Conservation (phyloP, 2,797 vertebrate genomes). For the Gobio occitaniae region DNA sequence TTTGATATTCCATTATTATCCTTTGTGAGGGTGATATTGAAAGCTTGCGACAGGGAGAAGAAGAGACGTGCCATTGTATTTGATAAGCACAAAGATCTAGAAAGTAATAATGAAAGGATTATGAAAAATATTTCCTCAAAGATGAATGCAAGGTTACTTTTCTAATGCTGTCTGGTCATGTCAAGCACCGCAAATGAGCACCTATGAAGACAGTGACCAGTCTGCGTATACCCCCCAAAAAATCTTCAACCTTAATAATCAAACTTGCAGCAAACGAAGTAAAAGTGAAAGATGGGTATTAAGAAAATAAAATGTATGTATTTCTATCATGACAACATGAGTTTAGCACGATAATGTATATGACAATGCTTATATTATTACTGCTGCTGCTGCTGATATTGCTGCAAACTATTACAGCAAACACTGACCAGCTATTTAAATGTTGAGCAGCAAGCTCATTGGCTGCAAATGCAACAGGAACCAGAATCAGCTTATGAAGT, state of each 20-base stretch:
- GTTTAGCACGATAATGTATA: not conserved
- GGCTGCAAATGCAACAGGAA: not conserved
- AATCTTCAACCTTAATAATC: not conserved
- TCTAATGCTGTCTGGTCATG: conserved; percentile 29
- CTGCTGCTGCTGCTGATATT: too few species aligned
- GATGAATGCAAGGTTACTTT: conserved; percentile 50
- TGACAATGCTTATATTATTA: not conserved
- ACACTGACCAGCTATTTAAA: not conserved
- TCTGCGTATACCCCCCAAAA: not conserved
- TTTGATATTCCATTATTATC: conserved; percentile 39
- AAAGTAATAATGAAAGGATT: conserved; percentile 58
- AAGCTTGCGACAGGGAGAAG: conserved; percentile 37
- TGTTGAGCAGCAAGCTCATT: not conserved
- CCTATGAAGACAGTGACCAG: not conserved
- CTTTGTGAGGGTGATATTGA: conserved; percentile 44
- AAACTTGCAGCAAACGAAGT: not conserved
- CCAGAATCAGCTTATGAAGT: not conserved
- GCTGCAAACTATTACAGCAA: not conserved
- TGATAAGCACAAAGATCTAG: conserved; percentile 51
- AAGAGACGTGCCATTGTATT: conserved; percentile 35
- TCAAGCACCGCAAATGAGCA: conserved; percentile 16
- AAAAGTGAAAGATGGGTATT: not conserved
- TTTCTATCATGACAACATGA: not conserved
- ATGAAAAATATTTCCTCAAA: conserved; percentile 44
- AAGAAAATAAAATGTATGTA: not conserved